A percentile compares a stretch with the other conserved stretches of the same genome.
These are phyloP conservation scores for Sarcophaga rosellei DNA, from an alignment of 2,888 invertebrate genomes.

Conservation along the genomic window DNA sequence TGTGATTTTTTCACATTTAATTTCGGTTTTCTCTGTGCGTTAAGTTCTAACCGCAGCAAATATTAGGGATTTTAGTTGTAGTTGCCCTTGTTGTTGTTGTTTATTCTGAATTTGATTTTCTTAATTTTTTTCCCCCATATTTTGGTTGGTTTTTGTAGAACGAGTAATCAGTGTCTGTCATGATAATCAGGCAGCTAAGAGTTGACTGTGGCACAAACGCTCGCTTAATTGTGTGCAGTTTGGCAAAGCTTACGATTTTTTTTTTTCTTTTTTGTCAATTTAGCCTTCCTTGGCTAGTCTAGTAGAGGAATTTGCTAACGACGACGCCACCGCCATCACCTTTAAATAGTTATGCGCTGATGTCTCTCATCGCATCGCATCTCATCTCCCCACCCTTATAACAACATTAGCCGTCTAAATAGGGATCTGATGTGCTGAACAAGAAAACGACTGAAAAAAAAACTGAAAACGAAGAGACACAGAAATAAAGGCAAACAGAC, in stretches of 20 bases:
- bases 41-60: constrained; percentile 22
- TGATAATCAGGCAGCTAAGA: constrained; percentile 67
- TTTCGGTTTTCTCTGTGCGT: neutral
- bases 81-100: neutral
- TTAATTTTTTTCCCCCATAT: constrained; percentile 18
- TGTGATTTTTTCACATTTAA: constrained; percentile 50
- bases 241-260: constrained; percentile 56
- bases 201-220: constrained; percentile 55
- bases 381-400: neutral
- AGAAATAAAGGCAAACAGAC: too few species aligned
- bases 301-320: constrained; percentile 13
- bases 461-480: constrained; percentile 41
- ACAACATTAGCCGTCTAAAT: neutral
- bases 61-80: constrained; percentile 52
- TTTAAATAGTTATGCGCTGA: neutral
- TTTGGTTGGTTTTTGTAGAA: constrained; percentile 22
- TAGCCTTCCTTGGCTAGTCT: constrained; percentile 38
- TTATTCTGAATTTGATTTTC: constrained; percentile 27
- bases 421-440: neutral
- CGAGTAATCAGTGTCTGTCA: constrained; percentile 66
- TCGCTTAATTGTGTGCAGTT: constrained; percentile 60
- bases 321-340: constrained; percentile 18
- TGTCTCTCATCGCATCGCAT: too few species aligned
- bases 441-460: constrained; percentile 41
- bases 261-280: constrained; percentile 41